These are phyloP conservation scores for Silurus lanzhouensis DNA, from an alignment of 2,797 vertebrate species.

Conservation along the genomic window DNA sequence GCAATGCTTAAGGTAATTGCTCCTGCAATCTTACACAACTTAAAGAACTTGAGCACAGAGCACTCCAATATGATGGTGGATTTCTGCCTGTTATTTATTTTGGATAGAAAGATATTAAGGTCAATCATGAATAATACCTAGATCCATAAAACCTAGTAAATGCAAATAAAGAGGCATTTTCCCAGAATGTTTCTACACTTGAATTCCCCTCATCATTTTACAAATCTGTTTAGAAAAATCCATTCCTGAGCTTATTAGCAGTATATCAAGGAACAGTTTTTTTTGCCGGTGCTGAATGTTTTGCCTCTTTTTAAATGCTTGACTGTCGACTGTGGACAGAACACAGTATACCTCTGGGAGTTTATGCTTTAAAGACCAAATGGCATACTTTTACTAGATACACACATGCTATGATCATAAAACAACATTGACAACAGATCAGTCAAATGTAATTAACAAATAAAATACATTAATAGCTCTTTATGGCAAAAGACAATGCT, in stretches of 20 bases:
- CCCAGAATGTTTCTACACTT: not conserved
- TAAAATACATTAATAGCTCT: not conserved
- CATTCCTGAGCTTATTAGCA: too few species aligned
- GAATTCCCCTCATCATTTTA: not conserved
- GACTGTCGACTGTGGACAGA: not conserved
- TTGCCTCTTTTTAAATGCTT: not conserved
- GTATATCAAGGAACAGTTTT: too few species aligned
- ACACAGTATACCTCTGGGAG: not conserved
- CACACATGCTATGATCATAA: not conserved
- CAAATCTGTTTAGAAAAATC: too few species aligned
- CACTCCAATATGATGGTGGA: not conserved
- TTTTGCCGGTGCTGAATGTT: not conserved
- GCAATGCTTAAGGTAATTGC: not conserved
- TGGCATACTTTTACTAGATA: not conserved
- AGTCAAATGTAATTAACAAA: not conserved
- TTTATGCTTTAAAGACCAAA: not conserved
- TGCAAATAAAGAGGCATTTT: not conserved
- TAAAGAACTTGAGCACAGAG: constrained; percentile 2
- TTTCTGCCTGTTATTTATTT: not conserved
- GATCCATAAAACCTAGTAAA: not conserved
- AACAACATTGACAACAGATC: not conserved
- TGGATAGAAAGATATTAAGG: not conserved
- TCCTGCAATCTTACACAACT: constrained; percentile 3
- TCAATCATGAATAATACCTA: not conserved
- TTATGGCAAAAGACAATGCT: not conserved